Conservation (phyloP, 2,888 invertebrate species). For the Eueremaeus valkanovi region DNA sequence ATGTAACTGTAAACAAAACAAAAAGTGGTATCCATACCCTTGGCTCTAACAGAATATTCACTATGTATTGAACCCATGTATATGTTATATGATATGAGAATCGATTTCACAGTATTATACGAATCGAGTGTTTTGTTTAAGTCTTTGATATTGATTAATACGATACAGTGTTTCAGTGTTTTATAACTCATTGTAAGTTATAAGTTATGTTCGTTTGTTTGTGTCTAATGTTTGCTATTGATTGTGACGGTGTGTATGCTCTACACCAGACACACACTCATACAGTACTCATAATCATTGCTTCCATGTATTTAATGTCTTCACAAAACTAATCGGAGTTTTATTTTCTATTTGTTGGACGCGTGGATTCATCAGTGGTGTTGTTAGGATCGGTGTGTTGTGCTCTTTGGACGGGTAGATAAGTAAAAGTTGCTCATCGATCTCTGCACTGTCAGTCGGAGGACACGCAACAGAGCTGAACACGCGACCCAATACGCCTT, state of each 20-base stretch:
- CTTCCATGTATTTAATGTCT: constrained; percentile 10
- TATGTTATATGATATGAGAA: too few species aligned
- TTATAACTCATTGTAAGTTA: too few species aligned
- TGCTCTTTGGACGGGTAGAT: background rate
- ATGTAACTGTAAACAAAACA: too few species aligned
- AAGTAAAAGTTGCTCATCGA: constrained; percentile 11
- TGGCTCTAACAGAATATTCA: too few species aligned
- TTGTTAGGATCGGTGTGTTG: background rate
- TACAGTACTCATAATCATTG: too few species aligned
- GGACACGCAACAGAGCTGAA: constrained; percentile 4
- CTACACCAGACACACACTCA: background rate
- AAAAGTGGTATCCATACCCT: too few species aligned
- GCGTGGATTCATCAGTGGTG: constrained; percentile 19
- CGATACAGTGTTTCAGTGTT: too few species aligned
- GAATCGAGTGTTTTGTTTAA: too few species aligned
- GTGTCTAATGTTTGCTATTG: background rate
- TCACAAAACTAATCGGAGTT: constrained; percentile 12
- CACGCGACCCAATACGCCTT: constrained; percentile 8
- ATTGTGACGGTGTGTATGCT: background rate
- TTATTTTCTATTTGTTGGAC: constrained; percentile 20
- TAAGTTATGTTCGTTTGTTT: too few species aligned
- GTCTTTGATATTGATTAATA: too few species aligned
- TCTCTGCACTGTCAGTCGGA: background rate
- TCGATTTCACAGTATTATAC: too few species aligned
- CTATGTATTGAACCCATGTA: too few species aligned